Evolutionary conservation across 2,888 invertebrate species (phyloP), one percentile per base, ranked within the genome.

Genomic region (Ormyrus rosae): DNA sequence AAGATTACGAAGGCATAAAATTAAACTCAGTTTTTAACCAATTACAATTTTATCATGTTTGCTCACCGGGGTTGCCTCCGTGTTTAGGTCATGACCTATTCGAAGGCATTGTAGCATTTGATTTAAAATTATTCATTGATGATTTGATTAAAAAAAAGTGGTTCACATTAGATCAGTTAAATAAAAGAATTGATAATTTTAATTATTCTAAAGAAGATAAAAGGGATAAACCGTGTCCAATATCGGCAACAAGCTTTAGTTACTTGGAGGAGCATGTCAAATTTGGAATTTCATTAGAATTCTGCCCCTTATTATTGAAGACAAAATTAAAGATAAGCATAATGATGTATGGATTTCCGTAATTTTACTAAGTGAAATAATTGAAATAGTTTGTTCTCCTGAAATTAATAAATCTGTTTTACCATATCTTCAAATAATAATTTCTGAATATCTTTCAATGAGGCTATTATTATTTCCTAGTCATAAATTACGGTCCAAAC

Each of bases 321-420:
- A 76, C 45, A 82, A 82, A 75, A 81, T 84, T 51, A 60, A 75
- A 72, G 55, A 83, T 67, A 6, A n/a, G 46, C n/a, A 83, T 19
- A 50, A 84, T 70, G 74, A 83, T 46, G 63, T 63, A 8, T 85
- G 85, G 85, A 55, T 19, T n/a, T 65, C 51, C 55, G 58, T 85
- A 46, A 10, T 85, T 6, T 46, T 83, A 11, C 53, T 85, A 0
- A 55, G 65, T 4, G 85, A 85, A 83, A 84, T 85, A 10, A 46
- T 83, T 46, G 85, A 85, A 78, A 84, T 85, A 13, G 51, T 83
- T 50, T 78, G 76, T 45, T 70, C 85, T 13, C 84, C 85, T 9
- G 61, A 46, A 19, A 84, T 86, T 8, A 75, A 84, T 11, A 84
- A 83, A 80, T 74, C 69, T 6, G 58, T 13, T 51, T 64, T 85